Base-by-base conservation (phyloP, 2,888 invertebrate species). In the Drosophila mimetica region DNA sequence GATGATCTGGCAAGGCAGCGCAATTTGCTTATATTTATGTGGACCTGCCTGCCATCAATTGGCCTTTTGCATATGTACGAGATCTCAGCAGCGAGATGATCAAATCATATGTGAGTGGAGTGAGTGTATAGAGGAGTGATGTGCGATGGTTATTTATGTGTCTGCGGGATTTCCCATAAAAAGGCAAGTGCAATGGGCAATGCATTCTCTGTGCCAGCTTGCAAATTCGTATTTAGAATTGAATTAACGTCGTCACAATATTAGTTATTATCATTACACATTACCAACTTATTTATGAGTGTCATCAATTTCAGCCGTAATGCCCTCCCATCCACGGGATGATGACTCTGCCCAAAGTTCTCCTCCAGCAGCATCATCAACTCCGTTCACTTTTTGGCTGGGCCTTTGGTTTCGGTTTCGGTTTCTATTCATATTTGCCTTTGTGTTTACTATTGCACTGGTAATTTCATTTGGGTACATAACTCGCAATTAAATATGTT, bases 301-400 rank as follows among this genome's bases (percentile, higher is more conserved):
- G 74, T 76, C 80, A 85, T 85, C 83, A 85, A 82, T 85, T 82
- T 50, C n/a, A 65, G 51, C 30, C 22, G n/a, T 46, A 46, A 55
- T 50, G 55, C 34, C 67, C 44, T 28, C 20, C 20, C 42, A 42
- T 64, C 34, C 32, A 22, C 11, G 18, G 1, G 22, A 39, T 37
- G 16, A 53, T 37, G 53, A 53, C 51, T 65, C 25, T 41, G 25
- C 30, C 59, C 18, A 25, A 25, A 18, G 55, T 11, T 25, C 41
- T 11, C 14, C 14, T 13, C 16, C 7, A 18, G n/a, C n/a, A n/a
- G 16, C 22, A 34, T 25, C 25, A 14, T 18, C 18, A 32, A 22
- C 13, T 47, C 65, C 64, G n/a, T 65, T 64, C 64, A 65, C 64
- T 64, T 65, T 61, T 66, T 13, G 60, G 32, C 58, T 41, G 4